Evolutionary conservation across 2,797 vertebrate species (phyloP).

Genomic region (Benthosema pterotum): DNA sequence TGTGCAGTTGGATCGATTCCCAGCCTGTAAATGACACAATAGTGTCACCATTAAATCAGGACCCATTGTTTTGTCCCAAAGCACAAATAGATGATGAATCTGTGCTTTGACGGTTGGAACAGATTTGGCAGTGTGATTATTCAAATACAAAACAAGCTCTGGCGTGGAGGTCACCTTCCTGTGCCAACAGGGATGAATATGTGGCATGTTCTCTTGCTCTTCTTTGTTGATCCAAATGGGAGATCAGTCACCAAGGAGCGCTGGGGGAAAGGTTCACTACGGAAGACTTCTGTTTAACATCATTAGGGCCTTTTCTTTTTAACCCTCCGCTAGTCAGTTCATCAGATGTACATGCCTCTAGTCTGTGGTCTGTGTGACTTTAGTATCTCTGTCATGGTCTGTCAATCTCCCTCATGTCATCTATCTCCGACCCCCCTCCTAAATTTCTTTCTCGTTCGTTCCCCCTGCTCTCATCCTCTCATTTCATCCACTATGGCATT

Average conservation of each 20-base stretch:
- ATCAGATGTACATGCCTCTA: not conserved
- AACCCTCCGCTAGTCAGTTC: not conserved
- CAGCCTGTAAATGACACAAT: slow-evolving; percentile 14
- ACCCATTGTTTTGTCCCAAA: slow-evolving; percentile 51
- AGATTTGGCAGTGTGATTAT: slow-evolving; percentile 40
- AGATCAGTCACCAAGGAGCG: too few species aligned
- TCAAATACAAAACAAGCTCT: slow-evolving; percentile 34
- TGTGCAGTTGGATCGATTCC: slow-evolving; percentile 54
- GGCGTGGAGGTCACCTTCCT: slow-evolving; percentile 21
- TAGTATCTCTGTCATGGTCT: not conserved
- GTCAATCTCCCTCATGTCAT: not conserved
- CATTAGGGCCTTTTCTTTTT: not conserved
- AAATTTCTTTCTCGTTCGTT: too few species aligned
- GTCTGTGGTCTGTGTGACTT: not conserved
- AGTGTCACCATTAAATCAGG: slow-evolving; percentile 36
- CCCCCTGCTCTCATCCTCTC: not conserved
- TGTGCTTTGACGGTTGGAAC: slow-evolving; percentile 56
- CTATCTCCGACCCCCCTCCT: not conserved
- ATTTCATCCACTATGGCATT: not conserved
- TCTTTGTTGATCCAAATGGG: not conserved
- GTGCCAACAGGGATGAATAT: not conserved
- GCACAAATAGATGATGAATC: slow-evolving; percentile 54
- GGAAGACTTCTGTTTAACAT: slow-evolving; percentile 1
- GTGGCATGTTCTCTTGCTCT: not conserved
- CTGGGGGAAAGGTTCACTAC: not conserved